Conservation (phyloP, 1,140 invertebrate species). For the Bombus breviceps region DNA sequence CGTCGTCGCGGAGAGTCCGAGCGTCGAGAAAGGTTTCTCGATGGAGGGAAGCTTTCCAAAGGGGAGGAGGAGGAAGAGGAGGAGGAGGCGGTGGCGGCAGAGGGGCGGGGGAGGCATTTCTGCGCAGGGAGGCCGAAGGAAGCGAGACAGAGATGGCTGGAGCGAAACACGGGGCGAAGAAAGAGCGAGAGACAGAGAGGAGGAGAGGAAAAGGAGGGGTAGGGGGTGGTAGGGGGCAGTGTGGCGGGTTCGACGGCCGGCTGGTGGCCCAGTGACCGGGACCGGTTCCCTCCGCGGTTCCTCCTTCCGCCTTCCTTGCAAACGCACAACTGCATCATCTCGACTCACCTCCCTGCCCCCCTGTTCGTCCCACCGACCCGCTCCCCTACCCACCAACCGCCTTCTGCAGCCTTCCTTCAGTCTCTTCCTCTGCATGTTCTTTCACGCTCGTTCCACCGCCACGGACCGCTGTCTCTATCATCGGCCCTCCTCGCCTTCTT, state of each 20-base stretch:
- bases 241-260: conserved; percentile 82
- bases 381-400: conserved; percentile 31
- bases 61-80: conserved; percentile 8
- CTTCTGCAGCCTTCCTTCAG: conserved; percentile 43
- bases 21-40: conserved; percentile 67
- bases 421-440: conserved; percentile 44
- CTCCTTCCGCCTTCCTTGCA: conserved; percentile 83
- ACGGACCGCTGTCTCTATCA: conserved; percentile 43
- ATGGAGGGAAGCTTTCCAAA: conserved; percentile 36
- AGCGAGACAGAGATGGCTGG: conserved; percentile 22
- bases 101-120: conserved; percentile 1
- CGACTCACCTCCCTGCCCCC: conserved; percentile 63
- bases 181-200: conserved; percentile 6
- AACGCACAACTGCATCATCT: conserved; percentile 82
- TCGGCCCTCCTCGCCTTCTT: conserved; percentile 18
- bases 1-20: conserved; percentile 56
- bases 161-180: conserved; percentile 36
- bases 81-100: conserved; percentile 4
- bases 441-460: conserved; percentile 24
- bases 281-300: conserved; percentile 82
- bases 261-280: conserved; percentile 83
- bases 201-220: conserved; percentile 39
- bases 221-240: conserved; percentile 73
- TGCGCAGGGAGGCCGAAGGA: conserved; percentile 14
- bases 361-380: conserved; percentile 57